phyloP scores from a whole-genome alignment of 2,113 vertebrate species.

The Podarcis muralis region DNA sequence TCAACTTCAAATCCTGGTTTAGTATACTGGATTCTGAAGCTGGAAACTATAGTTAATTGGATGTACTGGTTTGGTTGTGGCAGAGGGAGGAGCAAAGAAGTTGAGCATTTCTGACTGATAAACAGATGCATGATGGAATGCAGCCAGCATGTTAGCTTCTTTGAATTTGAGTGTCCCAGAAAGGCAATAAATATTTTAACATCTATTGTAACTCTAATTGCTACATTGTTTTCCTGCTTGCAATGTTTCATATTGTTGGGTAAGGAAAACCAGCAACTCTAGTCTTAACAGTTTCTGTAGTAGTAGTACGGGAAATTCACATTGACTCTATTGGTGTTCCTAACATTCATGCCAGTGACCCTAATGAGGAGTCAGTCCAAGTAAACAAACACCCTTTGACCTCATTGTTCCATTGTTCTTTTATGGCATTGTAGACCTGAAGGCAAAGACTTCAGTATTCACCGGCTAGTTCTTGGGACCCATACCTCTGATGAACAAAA shows the following conservation, averaged over 20 bases:
- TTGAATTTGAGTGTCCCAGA: background rate
- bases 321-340: background rate
- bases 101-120: background rate
- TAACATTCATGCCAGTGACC: too few species aligned
- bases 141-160: background rate
- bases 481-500: conserved; percentile 98
- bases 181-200: background rate
- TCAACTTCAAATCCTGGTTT: too few species aligned
- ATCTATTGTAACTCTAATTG: background rate
- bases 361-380: background rate
- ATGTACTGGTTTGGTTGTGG: too few species aligned
- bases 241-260: background rate
- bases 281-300: background rate
- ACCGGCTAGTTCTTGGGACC: conserved; percentile 93
- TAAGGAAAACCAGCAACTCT: background rate
- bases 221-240: background rate
- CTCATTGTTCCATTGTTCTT: background rate
- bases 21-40: too few species aligned
- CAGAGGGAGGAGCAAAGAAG: too few species aligned
- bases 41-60: too few species aligned
- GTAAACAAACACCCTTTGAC: background rate
- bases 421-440: conserved; percentile 84
- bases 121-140: too few species aligned
- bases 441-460: conserved; percentile 98
- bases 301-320: background rate